Evolutionary conservation across 2,888 invertebrate genomes (phyloP).

Genomic region (Drosophila acutilabella): DNA sequence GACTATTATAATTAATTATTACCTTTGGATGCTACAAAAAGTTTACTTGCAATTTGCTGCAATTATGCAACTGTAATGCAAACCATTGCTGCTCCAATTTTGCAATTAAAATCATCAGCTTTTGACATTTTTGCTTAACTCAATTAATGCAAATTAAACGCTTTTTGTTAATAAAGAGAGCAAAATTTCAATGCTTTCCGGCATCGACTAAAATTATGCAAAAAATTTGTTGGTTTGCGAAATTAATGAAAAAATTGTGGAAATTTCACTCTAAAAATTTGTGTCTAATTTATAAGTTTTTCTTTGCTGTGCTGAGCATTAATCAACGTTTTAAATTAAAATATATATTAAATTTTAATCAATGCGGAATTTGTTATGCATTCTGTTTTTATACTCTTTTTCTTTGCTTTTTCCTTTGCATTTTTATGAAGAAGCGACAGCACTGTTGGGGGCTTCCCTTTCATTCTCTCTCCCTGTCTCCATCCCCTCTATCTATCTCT

Average conservation of each 20-base stretch:
- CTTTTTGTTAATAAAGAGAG: background rate
- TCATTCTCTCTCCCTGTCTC: background rate
- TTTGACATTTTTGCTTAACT: conserved; percentile 3
- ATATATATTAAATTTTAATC: too few species aligned
- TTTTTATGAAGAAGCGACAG: background rate
- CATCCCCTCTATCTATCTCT: background rate
- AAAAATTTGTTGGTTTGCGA: background rate
- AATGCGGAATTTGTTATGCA: too few species aligned
- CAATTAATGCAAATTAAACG: conserved; percentile 2
- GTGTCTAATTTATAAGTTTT: too few species aligned
- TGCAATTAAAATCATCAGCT: conserved; percentile 1
- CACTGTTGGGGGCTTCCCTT: conserved; percentile 3
- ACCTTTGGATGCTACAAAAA: background rate
- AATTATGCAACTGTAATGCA: background rate
- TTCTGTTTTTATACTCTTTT: too few species aligned
- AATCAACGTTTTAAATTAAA: too few species aligned
- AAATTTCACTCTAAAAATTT: too few species aligned
- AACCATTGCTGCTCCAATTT: too few species aligned
- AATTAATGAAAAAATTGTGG: too few species aligned
- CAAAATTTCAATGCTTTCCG: background rate
- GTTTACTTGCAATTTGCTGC: background rate
- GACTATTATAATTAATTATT: background rate
- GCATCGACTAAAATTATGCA: background rate
- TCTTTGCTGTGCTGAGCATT: too few species aligned
- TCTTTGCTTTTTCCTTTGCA: background rate